A percentile compares a stretch with the other conserved stretches of the same genome.
Evolutionary conservation across 2,888 invertebrate genomes (phyloP).

Genomic region (Ceraclea dissimilis): DNA sequence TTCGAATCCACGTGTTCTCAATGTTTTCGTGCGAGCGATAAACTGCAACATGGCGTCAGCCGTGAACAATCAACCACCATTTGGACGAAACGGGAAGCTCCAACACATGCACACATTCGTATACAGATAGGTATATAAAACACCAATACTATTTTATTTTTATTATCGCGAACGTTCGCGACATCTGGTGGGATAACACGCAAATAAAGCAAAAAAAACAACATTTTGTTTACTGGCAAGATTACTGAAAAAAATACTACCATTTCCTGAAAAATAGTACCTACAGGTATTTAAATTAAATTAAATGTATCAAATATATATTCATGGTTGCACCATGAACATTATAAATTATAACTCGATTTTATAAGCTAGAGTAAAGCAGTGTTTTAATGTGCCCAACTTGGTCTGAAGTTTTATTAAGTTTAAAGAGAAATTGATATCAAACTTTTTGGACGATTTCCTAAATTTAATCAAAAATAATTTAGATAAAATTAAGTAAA

Average conservation of each 20-base stretch:
- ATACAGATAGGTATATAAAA: neutral
- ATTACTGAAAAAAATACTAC: no score
- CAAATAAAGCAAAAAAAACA: neutral
- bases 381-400: no score
- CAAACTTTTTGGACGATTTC: no score
- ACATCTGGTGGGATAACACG: constrained; percentile 5
- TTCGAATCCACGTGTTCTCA: constrained; percentile 60
- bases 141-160: constrained; percentile 4
- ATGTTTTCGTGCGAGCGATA: constrained; percentile 57
- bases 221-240: neutral
- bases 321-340: no score
- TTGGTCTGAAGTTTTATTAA: no score
- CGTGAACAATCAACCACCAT: constrained; percentile 22
- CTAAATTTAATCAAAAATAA: no score
- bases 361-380: no score
- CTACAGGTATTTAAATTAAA: no score
- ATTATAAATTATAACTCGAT: no score
- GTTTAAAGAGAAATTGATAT: no score
- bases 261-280: neutral
- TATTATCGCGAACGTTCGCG: neutral
- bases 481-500: no score
- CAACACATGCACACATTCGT: neutral
- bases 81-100: constrained; percentile 15
- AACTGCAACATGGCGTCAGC: constrained; percentile 57
- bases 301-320: no score